Conservation (phyloP, 2,113 vertebrate genomes). For the Tragelaphus scriptus region DNA sequence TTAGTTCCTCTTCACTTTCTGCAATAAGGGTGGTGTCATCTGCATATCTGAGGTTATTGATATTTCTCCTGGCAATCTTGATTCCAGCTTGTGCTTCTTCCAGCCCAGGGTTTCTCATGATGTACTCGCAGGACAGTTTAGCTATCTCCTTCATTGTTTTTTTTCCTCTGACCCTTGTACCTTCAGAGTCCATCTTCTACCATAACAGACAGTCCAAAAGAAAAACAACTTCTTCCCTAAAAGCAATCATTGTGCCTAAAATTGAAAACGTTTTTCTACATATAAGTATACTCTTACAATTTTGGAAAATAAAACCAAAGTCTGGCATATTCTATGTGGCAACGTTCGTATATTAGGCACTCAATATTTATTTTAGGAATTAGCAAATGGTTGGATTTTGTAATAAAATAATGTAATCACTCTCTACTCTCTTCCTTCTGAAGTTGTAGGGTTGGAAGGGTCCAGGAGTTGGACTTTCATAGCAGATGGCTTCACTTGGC, state of each 20-base stretch:
- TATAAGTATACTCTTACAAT: background rate
- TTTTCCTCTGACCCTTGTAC: background rate
- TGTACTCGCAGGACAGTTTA: background rate
- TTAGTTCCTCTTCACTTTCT: too few relatives aligned
- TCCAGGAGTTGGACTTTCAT: background rate
- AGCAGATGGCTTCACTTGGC: background rate
- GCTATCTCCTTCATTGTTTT: background rate
- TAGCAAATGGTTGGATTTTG: background rate
- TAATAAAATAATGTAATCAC: background rate
- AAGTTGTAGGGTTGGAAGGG: background rate
- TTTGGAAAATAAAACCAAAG: background rate
- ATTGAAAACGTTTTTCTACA: background rate
- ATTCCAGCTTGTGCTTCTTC: too few relatives aligned
- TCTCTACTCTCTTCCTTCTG: background rate
- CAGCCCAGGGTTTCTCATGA: too few relatives aligned
- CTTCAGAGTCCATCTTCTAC: background rate
- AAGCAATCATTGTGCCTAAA: background rate
- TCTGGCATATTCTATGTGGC: background rate
- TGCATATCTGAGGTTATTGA: too few relatives aligned
- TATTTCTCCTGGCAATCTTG: too few relatives aligned
- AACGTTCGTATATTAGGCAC: background rate
- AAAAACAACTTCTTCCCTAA: background rate
- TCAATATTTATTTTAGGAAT: background rate
- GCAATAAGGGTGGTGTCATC: too few relatives aligned
- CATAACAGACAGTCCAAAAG: background rate